Evolutionary conservation across 53 echinoderm and acorn worm genomes (phyloP).

Genomic region (Apostichopus leukothele): DNA sequence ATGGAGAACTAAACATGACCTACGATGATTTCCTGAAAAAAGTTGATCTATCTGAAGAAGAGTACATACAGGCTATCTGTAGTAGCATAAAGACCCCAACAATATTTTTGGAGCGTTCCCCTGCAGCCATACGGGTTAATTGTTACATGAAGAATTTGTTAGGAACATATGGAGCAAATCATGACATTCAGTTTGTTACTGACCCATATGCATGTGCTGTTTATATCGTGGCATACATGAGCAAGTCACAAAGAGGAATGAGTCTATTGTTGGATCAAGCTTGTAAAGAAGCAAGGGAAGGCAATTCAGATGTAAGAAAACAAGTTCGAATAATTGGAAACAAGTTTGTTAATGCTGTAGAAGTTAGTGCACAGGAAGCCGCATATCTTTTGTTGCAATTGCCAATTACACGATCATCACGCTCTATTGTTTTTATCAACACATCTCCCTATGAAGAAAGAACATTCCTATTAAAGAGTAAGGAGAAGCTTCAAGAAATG

Average conservation of each 20-base stretch:
- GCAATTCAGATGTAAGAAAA: background rate
- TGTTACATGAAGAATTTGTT: conserved; percentile 50
- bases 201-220: conserved; percentile 60
- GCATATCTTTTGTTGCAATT: conserved; percentile 45
- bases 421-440: conserved; percentile 37
- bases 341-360: conserved; percentile 46
- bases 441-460: conserved; percentile 35
- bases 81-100: conserved; percentile 33
- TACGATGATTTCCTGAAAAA: conserved; percentile 7
- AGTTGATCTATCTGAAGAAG: conserved; percentile 14
- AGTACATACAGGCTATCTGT: conserved; percentile 44
- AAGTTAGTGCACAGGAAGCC: conserved; percentile 53
- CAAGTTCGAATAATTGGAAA: conserved; percentile 42
- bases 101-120: conserved; percentile 20
- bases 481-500: conserved; percentile 11
- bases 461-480: conserved; percentile 44
- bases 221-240: conserved; percentile 58
- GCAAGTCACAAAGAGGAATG: conserved; percentile 56
- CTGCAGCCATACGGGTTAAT: conserved; percentile 43
- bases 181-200: conserved; percentile 49
- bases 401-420: conserved; percentile 49
- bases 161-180: conserved; percentile 37
- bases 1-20: conserved; percentile 15
- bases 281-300: conserved; percentile 47
- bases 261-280: conserved; percentile 47